Percentiles rank a stretch among this genome's conserved stretches.
These are phyloP conservation scores for Maniola hyperantus DNA, from an alignment of 2,888 invertebrate genomes.

Conservation along the genomic window DNA sequence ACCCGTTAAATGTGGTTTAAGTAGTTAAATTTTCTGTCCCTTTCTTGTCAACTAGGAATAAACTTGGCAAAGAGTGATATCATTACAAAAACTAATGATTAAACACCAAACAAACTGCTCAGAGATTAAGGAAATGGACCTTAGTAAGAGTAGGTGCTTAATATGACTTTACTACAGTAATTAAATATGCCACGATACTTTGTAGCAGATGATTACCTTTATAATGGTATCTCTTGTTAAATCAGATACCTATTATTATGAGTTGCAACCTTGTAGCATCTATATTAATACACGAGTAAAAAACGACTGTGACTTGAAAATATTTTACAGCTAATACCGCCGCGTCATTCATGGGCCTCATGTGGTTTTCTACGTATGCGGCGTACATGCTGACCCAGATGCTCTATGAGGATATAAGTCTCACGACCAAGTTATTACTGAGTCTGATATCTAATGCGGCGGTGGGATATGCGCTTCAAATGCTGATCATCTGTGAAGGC, in stretches of 20 bases:
- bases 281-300: not conserved
- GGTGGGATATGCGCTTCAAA: conserved; percentile 90
- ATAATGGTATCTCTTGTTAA: not conserved
- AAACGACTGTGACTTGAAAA: conserved; percentile 5
- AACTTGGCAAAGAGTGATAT: too few species aligned
- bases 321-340: conserved; percentile 88
- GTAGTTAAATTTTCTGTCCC: too few species aligned
- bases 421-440: conserved; percentile 83
- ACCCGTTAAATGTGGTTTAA: too few species aligned
- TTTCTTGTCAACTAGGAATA: too few species aligned
- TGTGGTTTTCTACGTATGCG: conserved; percentile 90
- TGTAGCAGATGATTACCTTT: not conserved
- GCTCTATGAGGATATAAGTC: conserved; percentile 84
- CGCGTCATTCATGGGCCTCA: conserved; percentile 89
- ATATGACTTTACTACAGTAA: not conserved
- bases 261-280: conserved; percentile 1
- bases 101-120: too few species aligned
- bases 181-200: too few species aligned
- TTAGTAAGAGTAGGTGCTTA: too few species aligned
- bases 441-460: conserved; percentile 90
- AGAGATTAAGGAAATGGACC: too few species aligned
- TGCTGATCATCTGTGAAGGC: conserved; percentile 89
- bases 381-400: conserved; percentile 88
- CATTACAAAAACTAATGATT: too few species aligned
- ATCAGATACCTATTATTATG: not conserved